These are phyloP conservation scores for Adelognathus sp. DNA, from an alignment of 2,888 invertebrate genomes.

Conservation along the genomic window DNA sequence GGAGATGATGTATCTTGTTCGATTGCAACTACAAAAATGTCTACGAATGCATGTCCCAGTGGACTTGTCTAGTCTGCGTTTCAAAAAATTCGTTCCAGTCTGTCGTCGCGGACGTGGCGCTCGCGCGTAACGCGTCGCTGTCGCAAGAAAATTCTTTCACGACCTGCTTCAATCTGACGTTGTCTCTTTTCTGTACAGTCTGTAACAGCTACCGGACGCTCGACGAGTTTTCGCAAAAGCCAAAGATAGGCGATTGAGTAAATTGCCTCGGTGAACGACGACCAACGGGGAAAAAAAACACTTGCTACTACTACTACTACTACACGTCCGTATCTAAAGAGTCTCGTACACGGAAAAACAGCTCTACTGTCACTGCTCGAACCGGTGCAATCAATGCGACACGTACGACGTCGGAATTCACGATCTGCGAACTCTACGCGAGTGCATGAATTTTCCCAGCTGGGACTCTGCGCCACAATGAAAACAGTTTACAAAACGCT, in stretches of 20 bases:
- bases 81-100: not conserved
- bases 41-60: not conserved
- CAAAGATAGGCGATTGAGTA: not conserved
- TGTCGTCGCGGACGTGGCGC: not conserved
- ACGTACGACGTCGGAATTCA: not conserved
- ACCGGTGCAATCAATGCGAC: constrained; percentile 21
- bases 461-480: not conserved
- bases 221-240: not conserved
- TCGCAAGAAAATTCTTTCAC: constrained; percentile 46
- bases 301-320: too few relatives aligned
- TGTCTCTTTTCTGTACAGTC: not conserved
- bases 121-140: constrained; percentile 25
- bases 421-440: not conserved
- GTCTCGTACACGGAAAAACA: not conserved
- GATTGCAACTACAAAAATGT: not conserved
- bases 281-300: too few relatives aligned
- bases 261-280: not conserved
- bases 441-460: constrained; percentile 1
- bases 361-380: not conserved
- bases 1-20: not conserved
- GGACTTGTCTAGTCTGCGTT: not conserved
- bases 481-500: not conserved
- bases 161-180: constrained; percentile 42
- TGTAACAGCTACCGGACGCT: not conserved
- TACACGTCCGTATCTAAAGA: too few relatives aligned